Conservation (phyloP, 2,797 vertebrate species). For the Lophura swinhoii region DNA sequence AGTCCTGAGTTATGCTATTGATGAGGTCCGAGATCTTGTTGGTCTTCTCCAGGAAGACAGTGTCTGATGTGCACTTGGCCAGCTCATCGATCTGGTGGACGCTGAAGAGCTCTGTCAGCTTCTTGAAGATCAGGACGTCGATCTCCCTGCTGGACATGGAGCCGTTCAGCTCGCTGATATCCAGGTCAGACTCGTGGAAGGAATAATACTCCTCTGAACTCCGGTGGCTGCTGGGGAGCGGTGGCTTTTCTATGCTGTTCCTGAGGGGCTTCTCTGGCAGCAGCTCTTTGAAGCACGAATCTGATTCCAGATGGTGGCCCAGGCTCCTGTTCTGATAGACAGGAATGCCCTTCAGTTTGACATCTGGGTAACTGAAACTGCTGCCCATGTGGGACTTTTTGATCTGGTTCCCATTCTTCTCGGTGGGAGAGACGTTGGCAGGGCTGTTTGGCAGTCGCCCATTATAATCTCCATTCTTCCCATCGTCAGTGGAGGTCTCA, state of each 20-base stretch:
- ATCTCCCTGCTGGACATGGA: conserved; percentile 91
- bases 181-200: conserved; percentile 88
- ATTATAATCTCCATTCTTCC: conserved; percentile 79
- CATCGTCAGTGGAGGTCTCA: conserved; percentile 85
- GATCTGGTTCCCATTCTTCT: conserved; percentile 77
- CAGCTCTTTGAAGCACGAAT: conserved; percentile 75
- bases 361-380: conserved; percentile 94
- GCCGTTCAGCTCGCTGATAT: conserved; percentile 88
- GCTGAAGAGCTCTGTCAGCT: conserved; percentile 96
- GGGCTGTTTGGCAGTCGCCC: conserved; percentile 81
- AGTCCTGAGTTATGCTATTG: conserved; percentile 97
- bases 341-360: conserved; percentile 90
- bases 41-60: conserved; percentile 96
- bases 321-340: conserved; percentile 80
- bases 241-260: conserved; percentile 73
- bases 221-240: conserved; percentile 71
- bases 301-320: conserved; percentile 65
- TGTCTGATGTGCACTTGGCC: conserved; percentile 97
- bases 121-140: conserved; percentile 95
- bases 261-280: conserved; percentile 68
- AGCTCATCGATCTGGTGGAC: conserved; percentile 98
- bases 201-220: conserved; percentile 87
- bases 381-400: conserved; percentile 81
- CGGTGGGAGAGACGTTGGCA: conserved; percentile 76
- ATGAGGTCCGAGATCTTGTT: conserved; percentile 99